Base-by-base conservation (phyloP, 2,797 vertebrate genomes). In the Cynopterus sphinx region DNA sequence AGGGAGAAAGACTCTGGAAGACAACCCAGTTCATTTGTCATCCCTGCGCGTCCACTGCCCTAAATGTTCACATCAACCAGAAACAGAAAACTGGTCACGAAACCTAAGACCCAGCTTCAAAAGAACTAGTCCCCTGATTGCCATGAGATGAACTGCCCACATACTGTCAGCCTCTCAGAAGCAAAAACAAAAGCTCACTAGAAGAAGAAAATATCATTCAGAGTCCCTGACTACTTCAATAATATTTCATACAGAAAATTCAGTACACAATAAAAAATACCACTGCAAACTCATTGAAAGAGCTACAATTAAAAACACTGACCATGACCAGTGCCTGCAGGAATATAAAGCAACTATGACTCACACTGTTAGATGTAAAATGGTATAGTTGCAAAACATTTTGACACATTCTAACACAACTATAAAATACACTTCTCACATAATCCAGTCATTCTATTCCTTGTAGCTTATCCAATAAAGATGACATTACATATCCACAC, bases 231-330 rank as follows among this genome's bases (percentile, higher is more conserved):
- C 57, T 31, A 79, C 24, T 88, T 91, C 22, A 63, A 24, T 36
- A 12, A 26, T 43, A 94, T 89, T 85, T 81, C 85, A 77, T 24
- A 94, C 28, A 89, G 28, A 95, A 70, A 75, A 87, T 65, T 12
- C 57, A 73, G 39, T 19, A 67, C 51, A 16, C 19, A 77, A 77
- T 63, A 68, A 83, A 70, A 85, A 94, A 67, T 41, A 61, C 15
- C 33, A 92, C 33, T 33, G 33, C 8, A 61, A 12, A 79, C 5
- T 4, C 21, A 33, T 49, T 75, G 74, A 12, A 81, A 86, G 53
- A 36, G 1, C 53, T 87, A 83, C 16, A 78, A 21, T 95, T 87
- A 87, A 77, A 70, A 89, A 53, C 67, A 82, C 2, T 77, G 46
- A 90, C 68, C 26, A 22, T 39, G 63, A 75, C 67, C 74, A 86